Evolutionary conservation across 2,888 invertebrate species (phyloP), one percentile per base, ranked within the genome.

Genomic region (Agonopterix arenella): DNA sequence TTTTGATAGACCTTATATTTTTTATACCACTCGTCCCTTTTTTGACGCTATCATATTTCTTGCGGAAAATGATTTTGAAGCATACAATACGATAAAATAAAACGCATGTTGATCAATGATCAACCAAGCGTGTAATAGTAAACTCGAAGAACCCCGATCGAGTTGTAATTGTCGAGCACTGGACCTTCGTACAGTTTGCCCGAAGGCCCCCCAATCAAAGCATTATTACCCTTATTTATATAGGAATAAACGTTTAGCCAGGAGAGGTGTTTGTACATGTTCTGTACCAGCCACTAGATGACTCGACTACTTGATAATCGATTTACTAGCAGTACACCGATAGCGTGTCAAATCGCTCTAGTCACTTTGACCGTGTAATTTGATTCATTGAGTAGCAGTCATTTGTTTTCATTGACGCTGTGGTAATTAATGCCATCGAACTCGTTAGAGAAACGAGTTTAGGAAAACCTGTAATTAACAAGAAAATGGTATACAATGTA

Each of bases 61-160:
- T 28, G 7, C 28, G 28, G 7, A 28, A 28, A 28, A 28, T 28
- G 5, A 28, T 7, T 28, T 28, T 28, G 28, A 1, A 7, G 28
- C 28, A 28, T 28, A 28, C 28, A 28, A 7, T 28, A 28, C 28
- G 28, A 28, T 5, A 28, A 28, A 28, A 28, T 5, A 13, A 18
- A 18, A 28, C 28, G 28, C 5, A 28, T 7, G 28, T 28, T 28
- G 28, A 28, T 28, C 5, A 28, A 28, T 28, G 7, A 28, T 28
- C 72, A 61, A 66, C 73, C 77, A 76, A 69, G 76, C 83, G 83
- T 81, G 76, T 81, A 82, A 77, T 76, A 64, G 60, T 59, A 55
- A 28, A 62, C 64, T 69, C 54, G 49, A 64, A 61, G 64, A 65
- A 59, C 57, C 66, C 57, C 55, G 47, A 58, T 44, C 38, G 44